Conservation (phyloP, 2,797 vertebrate species). For the Ptychadena robeensis region DNA sequence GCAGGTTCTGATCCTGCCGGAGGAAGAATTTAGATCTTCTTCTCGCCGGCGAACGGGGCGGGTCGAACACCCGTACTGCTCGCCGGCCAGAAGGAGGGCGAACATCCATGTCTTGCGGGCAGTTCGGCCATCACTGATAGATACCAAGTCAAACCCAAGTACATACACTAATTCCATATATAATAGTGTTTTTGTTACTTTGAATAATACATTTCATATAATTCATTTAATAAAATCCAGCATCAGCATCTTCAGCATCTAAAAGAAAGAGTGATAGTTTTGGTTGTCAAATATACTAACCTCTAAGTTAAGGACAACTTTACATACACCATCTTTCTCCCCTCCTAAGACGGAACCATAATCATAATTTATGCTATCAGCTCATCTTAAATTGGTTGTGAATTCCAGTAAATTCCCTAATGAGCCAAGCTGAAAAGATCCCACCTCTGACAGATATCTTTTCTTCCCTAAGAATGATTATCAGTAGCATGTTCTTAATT, state of each 20-base stretch:
- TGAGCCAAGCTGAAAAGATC: conserved; percentile 70
- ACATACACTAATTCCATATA: too few species aligned
- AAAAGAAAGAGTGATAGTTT: neutral
- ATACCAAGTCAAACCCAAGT: too few species aligned
- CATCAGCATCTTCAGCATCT: neutral
- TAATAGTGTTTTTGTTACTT: too few species aligned
- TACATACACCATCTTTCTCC: neutral
- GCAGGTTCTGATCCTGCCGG: too few species aligned
- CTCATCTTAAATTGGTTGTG: conserved; percentile 67
- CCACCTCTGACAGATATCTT: conserved; percentile 62
- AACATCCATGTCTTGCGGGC: too few species aligned
- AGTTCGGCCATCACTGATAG: too few species aligned
- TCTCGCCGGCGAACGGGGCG: too few species aligned
- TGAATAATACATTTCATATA: too few species aligned
- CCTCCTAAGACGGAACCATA: conserved; percentile 58
- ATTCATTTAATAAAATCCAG: too few species aligned
- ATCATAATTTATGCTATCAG: conserved; percentile 69
- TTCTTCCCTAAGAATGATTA: conserved; percentile 67
- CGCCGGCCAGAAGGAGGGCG: too few species aligned
- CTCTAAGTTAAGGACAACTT: conserved; percentile 16
- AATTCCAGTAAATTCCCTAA: conserved; percentile 68
- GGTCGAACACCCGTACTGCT: too few species aligned
- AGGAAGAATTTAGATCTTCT: too few species aligned
- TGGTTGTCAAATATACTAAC: neutral
- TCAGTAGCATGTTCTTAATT: conserved; percentile 65